Evolutionary conservation across 2,797 vertebrate genomes (phyloP), one percentile per base, ranked within the genome.

Genomic region (Gymnoscopelus braueri): DNA sequence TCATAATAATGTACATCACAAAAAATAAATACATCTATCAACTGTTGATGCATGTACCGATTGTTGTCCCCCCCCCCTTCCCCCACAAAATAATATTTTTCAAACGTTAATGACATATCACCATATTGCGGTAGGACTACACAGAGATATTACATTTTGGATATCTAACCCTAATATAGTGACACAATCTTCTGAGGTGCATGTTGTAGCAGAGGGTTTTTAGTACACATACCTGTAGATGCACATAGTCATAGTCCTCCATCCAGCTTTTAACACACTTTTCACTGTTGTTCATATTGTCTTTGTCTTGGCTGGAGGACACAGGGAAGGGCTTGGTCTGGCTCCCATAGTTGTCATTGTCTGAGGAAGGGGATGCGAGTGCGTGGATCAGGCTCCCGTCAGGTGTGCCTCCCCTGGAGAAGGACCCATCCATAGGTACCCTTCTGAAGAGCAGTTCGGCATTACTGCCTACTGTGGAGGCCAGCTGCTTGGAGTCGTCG

Each of bases 221-320:
- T 23, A 8, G 1, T 12, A 8, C 3, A 10, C 81, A 44, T 74
- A 99, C 98, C 97, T 99, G 98, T 50, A 99, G 87, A 73, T 99
- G 98, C 0, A 99, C 98, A 0, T 99, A 99, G 29, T 99, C 98
- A 0, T 99, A 99, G 62, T 99, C 98, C 75, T 99, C 98, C 98
- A 99, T 99, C 97, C 98, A 99, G 93, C 97, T 99, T 63, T 95
- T 97, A n/a, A 97, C 95, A 0, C 95, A 96, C 83, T 94, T 90
- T 48, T 98, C 95, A 0, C 92, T 95, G 88, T 93, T 82, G 67
- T 93, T 92, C 57, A 77, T 92, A 85, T 92, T 95, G 51, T 92
- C 90, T 32, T 93, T 93, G 75, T 96, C 95, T 0, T 95, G 94
- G 69, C 63, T 72, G 57, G 61, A 87, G 56, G 87, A 0, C 71